Conservation (phyloP, 2,888 invertebrate genomes). For the Pseudanteris insignis region DNA sequence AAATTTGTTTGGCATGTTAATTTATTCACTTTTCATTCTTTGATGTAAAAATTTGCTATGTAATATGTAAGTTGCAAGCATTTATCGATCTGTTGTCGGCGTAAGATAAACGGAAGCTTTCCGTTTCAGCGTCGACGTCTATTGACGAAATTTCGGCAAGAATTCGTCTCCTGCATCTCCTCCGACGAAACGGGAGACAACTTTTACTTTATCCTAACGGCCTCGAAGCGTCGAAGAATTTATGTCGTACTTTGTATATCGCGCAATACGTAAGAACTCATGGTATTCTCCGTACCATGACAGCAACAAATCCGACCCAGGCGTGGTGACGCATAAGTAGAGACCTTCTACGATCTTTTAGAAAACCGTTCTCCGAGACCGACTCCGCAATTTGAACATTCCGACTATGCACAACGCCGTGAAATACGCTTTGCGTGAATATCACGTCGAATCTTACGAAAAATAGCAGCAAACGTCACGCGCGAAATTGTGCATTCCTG, state of each 20-base stretch:
- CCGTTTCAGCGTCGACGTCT: constrained; percentile 12
- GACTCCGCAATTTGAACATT: constrained; percentile 45
- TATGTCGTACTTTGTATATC: constrained; percentile 39
- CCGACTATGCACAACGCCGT: constrained; percentile 48
- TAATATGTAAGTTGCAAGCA: constrained; percentile 9
- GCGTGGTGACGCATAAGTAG: constrained; percentile 64
- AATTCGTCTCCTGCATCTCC: constrained; percentile 27
- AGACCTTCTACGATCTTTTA: constrained; percentile 13
- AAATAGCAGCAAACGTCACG: constrained; percentile 32
- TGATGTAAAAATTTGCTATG: constrained; percentile 24
- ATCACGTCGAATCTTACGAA: constrained; percentile 32
- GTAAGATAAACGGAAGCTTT: constrained; percentile 25
- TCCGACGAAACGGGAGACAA: constrained; percentile 14
- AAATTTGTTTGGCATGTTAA: no score
- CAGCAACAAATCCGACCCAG: constrained; percentile 62
- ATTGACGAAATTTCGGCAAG: constrained; percentile 35
- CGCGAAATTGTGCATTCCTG: constrained; percentile 31
- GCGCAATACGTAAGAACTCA: constrained; percentile 12
- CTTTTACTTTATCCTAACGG: constrained; percentile 16
- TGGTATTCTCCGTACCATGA: constrained; percentile 47
- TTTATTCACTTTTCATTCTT: no score
- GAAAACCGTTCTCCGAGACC: constrained; percentile 4
- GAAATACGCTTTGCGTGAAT: constrained; percentile 51
- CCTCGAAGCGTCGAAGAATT: constrained; percentile 19
- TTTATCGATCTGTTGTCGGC: constrained; percentile 25